A percentile compares a stretch with the other conserved stretches of the same genome.
phyloP scores from a whole-genome alignment of 2,113 vertebrate genomes.

The Syngnathus scovelli region DNA sequence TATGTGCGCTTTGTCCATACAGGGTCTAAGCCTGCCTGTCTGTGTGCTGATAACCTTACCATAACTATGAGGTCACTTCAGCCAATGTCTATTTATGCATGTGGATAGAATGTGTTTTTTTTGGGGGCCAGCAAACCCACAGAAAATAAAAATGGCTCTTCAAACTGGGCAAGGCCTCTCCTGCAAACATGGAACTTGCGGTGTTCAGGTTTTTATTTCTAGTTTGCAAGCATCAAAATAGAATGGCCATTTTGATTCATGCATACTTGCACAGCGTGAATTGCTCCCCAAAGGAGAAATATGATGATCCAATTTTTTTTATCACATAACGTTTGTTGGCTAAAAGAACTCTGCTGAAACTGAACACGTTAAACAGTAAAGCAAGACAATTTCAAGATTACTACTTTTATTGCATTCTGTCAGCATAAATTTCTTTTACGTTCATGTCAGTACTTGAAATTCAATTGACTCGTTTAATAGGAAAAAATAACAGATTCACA shows the following conservation, averaged over 20 bases:
- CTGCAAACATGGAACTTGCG: neutral
- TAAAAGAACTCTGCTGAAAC: neutral
- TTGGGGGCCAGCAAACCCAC: conserved; percentile 12
- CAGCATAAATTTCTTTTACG: neutral
- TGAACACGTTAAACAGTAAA: neutral
- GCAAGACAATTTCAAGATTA: neutral
- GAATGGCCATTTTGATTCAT: neutral
- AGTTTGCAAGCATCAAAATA: neutral
- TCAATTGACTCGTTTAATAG: too few species aligned
- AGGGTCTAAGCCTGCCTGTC: conserved; percentile 31
- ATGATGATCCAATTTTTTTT: neutral
- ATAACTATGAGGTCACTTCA: conserved; percentile 35
- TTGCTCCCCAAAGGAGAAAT: neutral
- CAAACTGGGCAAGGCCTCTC: conserved; percentile 11
- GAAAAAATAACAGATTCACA: too few species aligned
- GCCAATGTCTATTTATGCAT: conserved; percentile 38
- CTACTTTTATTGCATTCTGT: neutral
- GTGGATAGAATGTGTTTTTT: conserved; percentile 29
- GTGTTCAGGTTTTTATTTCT: neutral
- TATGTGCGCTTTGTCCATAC: conserved; percentile 9
- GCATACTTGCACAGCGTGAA: neutral
- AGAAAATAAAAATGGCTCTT: conserved; percentile 8
- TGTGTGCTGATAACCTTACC: conserved; percentile 38
- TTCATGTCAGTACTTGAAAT: neutral
- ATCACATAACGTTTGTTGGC: neutral